A percentile compares a stretch with the other conserved stretches of the same genome.
Conservation (phyloP, 1,140 invertebrate species). For the Palaemon carinicauda region DNA sequence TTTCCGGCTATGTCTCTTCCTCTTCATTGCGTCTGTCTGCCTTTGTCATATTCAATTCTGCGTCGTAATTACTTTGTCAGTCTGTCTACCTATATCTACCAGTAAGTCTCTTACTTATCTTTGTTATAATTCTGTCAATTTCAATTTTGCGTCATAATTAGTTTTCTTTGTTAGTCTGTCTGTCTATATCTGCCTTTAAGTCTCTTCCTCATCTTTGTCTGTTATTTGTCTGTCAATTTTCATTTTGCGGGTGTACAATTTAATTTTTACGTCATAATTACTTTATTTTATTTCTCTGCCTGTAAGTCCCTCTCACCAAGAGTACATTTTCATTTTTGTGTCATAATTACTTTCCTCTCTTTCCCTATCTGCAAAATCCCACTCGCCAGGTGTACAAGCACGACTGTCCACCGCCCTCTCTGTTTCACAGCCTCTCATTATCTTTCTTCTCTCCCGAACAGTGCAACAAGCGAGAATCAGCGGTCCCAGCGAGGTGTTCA, state of each 20-base stretch:
- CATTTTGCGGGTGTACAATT: too few relatives aligned
- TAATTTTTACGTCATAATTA: too few relatives aligned
- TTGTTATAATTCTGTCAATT: neutral
- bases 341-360: neutral
- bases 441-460: neutral
- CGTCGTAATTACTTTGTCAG: too few relatives aligned
- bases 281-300: neutral
- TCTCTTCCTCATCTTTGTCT: neutral
- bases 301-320: neutral
- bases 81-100: neutral
- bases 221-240: neutral
- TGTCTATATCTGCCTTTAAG: too few relatives aligned
- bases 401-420: too few relatives aligned
- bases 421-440: neutral
- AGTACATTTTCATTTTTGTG: neutral
- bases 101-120: neutral
- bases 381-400: too few relatives aligned
- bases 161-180: neutral
- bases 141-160: neutral
- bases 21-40: too few relatives aligned
- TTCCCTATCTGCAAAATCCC: too few relatives aligned
- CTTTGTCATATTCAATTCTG: too few relatives aligned
- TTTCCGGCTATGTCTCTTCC: too few relatives aligned
- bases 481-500: constrained; percentile 15
- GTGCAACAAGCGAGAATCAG: constrained; percentile 20